Evolutionary conservation across 2,797 vertebrate genomes (phyloP).

Genomic region (Alca torda): DNA sequence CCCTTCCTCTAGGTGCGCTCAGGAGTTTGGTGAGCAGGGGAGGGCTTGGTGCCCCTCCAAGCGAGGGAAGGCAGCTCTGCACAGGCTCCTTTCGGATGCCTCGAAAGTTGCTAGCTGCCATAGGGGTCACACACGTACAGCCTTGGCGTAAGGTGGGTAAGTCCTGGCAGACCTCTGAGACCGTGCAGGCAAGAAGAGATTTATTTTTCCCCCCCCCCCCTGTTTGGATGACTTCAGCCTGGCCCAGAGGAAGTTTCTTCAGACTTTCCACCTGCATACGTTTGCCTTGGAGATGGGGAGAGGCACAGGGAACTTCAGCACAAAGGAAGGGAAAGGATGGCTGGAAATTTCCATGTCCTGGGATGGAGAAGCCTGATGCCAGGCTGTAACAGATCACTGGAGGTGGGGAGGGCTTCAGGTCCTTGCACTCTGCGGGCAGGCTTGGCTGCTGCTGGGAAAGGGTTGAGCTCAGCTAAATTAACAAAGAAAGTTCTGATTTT

Average conservation of each 20-base stretch:
- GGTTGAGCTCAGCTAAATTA: background rate
- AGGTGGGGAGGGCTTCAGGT: background rate
- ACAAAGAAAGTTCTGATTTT: background rate
- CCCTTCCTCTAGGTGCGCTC: background rate
- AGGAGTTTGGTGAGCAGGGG: background rate
- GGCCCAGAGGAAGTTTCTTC: conserved; percentile 26
- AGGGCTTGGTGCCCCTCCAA: background rate
- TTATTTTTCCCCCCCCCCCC: too few relatives aligned
- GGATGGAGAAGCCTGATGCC: background rate
- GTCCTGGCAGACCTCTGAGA: background rate
- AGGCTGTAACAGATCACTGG: background rate
- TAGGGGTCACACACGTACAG: background rate
- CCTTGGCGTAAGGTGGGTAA: background rate
- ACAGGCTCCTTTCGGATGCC: background rate
- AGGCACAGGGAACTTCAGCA: background rate
- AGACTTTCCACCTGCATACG: conserved; percentile 19
- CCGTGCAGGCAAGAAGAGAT: background rate
- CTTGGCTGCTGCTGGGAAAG: background rate
- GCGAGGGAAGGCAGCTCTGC: background rate
- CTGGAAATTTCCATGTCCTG: conserved; percentile 39
- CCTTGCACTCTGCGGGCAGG: background rate
- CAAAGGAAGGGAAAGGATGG: background rate
- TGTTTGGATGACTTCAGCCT: background rate
- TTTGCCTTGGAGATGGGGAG: background rate
- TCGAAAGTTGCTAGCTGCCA: background rate